phyloP scores from a whole-genome alignment of 2,888 invertebrate genomes.

The Thumatha senex region DNA sequence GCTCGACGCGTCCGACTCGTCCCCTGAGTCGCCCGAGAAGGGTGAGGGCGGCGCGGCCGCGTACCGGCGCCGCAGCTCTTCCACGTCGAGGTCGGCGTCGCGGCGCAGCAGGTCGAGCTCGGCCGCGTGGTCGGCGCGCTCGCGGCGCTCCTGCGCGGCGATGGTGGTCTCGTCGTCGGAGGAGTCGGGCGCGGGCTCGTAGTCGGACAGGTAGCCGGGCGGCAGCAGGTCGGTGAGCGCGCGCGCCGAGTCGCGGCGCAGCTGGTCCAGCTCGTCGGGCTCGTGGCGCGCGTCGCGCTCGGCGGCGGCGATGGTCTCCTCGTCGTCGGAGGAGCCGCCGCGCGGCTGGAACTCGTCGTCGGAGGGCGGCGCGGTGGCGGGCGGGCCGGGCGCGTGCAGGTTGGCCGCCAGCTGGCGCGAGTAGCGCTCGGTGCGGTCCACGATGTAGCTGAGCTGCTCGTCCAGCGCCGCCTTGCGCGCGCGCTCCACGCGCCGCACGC shows the following conservation, averaged over 20 bases:
- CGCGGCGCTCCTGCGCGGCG: slow-evolving; percentile 83
- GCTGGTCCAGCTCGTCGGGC: slow-evolving; percentile 90
- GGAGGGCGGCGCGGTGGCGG: slow-evolving; percentile 46
- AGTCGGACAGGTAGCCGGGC: slow-evolving; percentile 91
- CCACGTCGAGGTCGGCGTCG: slow-evolving; percentile 92
- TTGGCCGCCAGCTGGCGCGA: slow-evolving; percentile 95
- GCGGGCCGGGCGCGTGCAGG: slow-evolving; percentile 66
- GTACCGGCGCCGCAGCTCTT: slow-evolving; percentile 89
- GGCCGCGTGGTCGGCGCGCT: slow-evolving; percentile 88
- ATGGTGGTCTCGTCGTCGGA: slow-evolving; percentile 84
- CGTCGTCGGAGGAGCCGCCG: slow-evolving; percentile 91
- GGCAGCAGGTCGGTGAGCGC: slow-evolving; percentile 95
- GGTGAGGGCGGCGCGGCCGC: slow-evolving; percentile 92
- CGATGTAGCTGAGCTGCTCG: slow-evolving; percentile 98
- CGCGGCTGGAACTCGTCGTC: slow-evolving; percentile 92
- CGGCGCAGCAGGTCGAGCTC: slow-evolving; percentile 86
- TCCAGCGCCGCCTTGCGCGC: slow-evolving; percentile 97
- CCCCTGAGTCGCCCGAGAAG: too few species aligned
- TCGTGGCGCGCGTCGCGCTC: slow-evolving; percentile 86
- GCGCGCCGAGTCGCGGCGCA: slow-evolving; percentile 94
- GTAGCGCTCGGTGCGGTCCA: slow-evolving; percentile 99
- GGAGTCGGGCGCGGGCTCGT: slow-evolving; percentile 87
- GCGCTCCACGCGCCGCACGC: slow-evolving; percentile 95
- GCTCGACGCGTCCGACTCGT: slow-evolving; percentile 29
- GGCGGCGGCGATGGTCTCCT: slow-evolving; percentile 96